Percentiles rank a stretch among this genome's conserved stretches.
phyloP scores from a whole-genome alignment of 1,140 invertebrate species.

The Cotesia glomerata region DNA sequence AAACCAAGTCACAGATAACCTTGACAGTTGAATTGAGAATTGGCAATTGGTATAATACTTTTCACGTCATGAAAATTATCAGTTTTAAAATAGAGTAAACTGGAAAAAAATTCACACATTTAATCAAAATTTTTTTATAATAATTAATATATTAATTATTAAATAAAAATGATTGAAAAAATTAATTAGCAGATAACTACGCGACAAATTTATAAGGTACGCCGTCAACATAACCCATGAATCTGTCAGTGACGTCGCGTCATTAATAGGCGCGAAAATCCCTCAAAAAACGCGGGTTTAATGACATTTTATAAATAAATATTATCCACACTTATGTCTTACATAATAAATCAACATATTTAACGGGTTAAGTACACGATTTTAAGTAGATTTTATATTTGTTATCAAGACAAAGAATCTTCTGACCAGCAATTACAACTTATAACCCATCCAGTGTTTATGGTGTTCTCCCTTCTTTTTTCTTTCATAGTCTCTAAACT shows the following conservation, averaged over 20 bases:
- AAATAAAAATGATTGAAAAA: background rate
- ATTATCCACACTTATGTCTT: background rate
- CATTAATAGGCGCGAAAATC: conserved; percentile 35
- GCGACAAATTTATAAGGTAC: conserved; percentile 27
- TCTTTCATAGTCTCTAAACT: conserved; percentile 19
- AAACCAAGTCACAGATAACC: conserved; percentile 39
- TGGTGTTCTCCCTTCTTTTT: conserved; percentile 27
- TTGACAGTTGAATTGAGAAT: conserved; percentile 38
- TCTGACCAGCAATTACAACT: no score
- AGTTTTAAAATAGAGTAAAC: background rate
- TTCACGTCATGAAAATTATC: background rate
- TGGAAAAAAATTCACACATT: background rate
- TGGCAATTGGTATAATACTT: background rate
- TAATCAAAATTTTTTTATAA: background rate
- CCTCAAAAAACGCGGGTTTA: conserved; percentile 1
- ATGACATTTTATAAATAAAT: background rate
- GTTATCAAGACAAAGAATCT: no score
- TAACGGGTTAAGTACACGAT: no score
- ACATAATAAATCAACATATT: background rate
- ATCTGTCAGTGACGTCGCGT: conserved; percentile 46
- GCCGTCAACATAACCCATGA: conserved; percentile 51
- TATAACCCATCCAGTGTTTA: conserved; percentile 35
- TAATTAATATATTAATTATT: no score
- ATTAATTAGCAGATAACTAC: background rate
- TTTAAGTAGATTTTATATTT: no score